Evolutionary conservation across 2,113 vertebrate genomes (phyloP), one percentile per base, ranked within the genome.

Genomic region (Loxodonta africana): DNA sequence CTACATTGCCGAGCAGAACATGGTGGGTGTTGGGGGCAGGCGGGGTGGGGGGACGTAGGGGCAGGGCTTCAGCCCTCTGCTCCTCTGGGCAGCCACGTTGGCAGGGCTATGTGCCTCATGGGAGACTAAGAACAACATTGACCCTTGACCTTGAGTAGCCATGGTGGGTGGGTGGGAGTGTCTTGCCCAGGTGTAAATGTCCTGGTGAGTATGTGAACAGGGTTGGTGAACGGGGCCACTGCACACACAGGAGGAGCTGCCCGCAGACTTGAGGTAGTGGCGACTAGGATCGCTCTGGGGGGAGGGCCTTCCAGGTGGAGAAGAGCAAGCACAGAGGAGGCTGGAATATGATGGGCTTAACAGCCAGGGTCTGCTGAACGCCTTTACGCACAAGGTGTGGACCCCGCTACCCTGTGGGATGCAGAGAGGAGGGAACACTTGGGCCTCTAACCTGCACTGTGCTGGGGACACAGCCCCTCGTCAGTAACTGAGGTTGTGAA

Each of bases 1-100:
- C 98, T 99, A 99, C 99, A 99, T 99, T 20, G 99, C 99, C 37
- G 99, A 99, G 96, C 99, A 99, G 98, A 99, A 99, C 98, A 99
- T 99, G 99, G 99, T 99, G 98, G 82, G 97, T 97, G 30, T 77
- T 0, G 1, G 51, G 33, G 63, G 53, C 2, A 77, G 80, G 67
- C 8, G 33, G 28, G 67, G 15, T 46, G 65, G 18, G 17, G 76
- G 53, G 69, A 2, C 4, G 18, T 2, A 2, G 46, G 33, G 8
- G 15, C 6, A 46, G 25, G 53, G 20, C 53, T 5, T 6, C n/a
- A 65, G 8, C 17, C 28, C 73, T 6, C 30, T 37, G 9, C 53
- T 76, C 15, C 67, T 28, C 23, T 3, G 77, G 86, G 77, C 26
- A 69, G 67, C 80, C 21, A 1, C 1, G 1, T 20, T 33, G 23